Base-by-base conservation (phyloP, 2,888 invertebrate species). In the Oligia strigilis region DNA sequence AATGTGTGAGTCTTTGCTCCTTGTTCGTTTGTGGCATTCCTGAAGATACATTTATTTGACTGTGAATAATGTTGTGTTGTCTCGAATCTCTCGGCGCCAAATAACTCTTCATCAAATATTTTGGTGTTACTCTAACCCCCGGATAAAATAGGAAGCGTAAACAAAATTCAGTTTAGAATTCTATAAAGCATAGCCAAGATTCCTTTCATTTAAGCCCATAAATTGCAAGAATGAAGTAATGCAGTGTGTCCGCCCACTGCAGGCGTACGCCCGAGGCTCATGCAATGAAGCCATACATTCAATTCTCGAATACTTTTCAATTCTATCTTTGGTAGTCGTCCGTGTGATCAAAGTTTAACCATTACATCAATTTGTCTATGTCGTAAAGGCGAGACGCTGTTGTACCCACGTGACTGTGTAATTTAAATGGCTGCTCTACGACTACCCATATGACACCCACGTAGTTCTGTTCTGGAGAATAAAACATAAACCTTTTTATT, bases 171-270 rank as follows among this genome's bases (percentile, higher is more conserved):
- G 49, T 83, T 86, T 75, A 81, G 81, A 85, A 86, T 86, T 87
- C 74, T 80, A 78, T 75, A 80, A 84, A 84, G 73, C 77, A 75
- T 77, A 72, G 75, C 74, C 80, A 81, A 89, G 86, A 91, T 91
- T 88, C 85, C 87, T 82, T 88, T 85, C 82, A 85, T 89, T 89
- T 87, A 78, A 88, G 82, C 84, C 85, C 83, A 93, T 94, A 93
- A 94, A 95, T 93, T 93, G 93, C 90, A 90, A 91, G 91, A 94
- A 93, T 94, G 92, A 91, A 93, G 90, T 93, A 94, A 95, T 93
- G 91, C 93, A 91, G 87, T 86, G 85, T 90, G 91, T 92, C 94
- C 94, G 91, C 94, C 95, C 93, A 94, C 94, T 79, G 78, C 84
- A 86, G 86, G 84, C 89, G 91, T 89, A 83, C 89, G 91, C 88